phyloP scores from a whole-genome alignment of 2,888 invertebrate genomes.

The Emmelina monodactyla region DNA sequence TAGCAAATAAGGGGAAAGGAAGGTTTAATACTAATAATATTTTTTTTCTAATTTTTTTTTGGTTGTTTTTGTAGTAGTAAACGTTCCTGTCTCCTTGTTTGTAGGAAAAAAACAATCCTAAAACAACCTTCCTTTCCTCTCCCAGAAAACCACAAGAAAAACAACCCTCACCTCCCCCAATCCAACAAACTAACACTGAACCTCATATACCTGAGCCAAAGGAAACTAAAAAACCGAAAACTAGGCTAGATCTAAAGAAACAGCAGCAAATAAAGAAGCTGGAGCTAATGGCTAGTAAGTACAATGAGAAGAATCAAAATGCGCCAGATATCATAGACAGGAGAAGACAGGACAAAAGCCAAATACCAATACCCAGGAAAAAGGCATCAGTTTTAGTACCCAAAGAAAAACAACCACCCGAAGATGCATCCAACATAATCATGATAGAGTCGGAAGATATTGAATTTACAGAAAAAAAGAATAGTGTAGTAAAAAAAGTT shows the following conservation, averaged over 20 bases:
- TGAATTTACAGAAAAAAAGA: no score
- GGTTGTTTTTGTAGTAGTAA: conserved; percentile 14
- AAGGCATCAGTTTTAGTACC: conserved; percentile 13
- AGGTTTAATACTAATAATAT: conserved; percentile 22
- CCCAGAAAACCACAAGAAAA: conserved; percentile 40
- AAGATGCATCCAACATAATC: neutral
- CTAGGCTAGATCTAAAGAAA: conserved; percentile 32
- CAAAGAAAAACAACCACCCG: conserved; percentile 13
- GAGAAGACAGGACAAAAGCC: conserved; percentile 23
- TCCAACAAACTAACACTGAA: conserved; percentile 36
- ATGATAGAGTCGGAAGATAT: neutral
- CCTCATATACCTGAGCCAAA: conserved; percentile 28
- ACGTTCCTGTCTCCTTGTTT: conserved; percentile 62
- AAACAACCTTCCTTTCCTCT: conserved; percentile 52
- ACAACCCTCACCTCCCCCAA: conserved; percentile 22
- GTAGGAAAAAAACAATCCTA: conserved; percentile 21
- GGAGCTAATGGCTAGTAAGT: conserved; percentile 44
- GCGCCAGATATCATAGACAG: conserved; percentile 13
- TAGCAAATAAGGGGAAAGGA: conserved; percentile 65
- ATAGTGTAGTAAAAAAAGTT: neutral
- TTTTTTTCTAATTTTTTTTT: conserved; percentile 16
- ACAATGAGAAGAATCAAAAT: conserved; percentile 31
- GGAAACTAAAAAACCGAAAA: conserved; percentile 26
- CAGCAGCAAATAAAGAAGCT: conserved; percentile 45
- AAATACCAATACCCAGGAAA: conserved; percentile 32